Percentiles rank a stretch among this genome's conserved stretches.
These are phyloP conservation scores for Hormiphora californensis DNA, from an alignment of 37 sponge, comb jelly and placozoan species.

Conservation along the genomic window DNA sequence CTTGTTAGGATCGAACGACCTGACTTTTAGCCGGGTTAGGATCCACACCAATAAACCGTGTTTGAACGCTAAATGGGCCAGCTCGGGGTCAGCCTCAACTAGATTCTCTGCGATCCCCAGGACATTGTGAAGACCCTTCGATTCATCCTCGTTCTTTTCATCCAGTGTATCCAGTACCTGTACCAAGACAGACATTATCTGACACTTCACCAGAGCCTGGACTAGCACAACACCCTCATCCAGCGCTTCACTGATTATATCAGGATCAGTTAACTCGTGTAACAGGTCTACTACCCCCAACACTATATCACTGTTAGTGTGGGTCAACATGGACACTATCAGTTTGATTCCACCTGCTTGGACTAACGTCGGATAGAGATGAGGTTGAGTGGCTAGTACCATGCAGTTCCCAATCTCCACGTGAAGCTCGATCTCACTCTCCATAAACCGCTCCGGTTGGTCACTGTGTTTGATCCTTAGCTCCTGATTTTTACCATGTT, in stretches of 20 bases:
- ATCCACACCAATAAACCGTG: constrained; percentile 89
- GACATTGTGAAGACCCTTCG: constrained; percentile 88
- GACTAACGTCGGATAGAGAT: constrained; percentile 72
- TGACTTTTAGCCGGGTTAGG: constrained; percentile 68
- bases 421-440: constrained; percentile 89
- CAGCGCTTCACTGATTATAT: constrained; percentile 57
- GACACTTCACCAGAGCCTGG: constrained; percentile 64
- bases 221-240: constrained; percentile 77
- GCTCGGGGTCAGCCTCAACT: constrained; percentile 70
- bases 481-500: constrained; percentile 83
- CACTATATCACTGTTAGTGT: constrained; percentile 65
- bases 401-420: constrained; percentile 76
- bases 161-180: constrained; percentile 77
- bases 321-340: constrained; percentile 13
- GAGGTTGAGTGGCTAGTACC: constrained; percentile 74
- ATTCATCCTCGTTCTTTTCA: constrained; percentile 82
- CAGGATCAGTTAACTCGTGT: constrained; percentile 90
- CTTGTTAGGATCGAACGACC: constrained; percentile 91
- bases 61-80: constrained; percentile 67
- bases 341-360: constrained; percentile 55
- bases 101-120: constrained; percentile 89
- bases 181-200: constrained; percentile 78
- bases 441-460: constrained; percentile 89
- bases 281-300: constrained; percentile 81
- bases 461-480: constrained; percentile 91